Evolutionary conservation across 92 coral and sea anemone genomes (phyloP), one percentile per base, ranked within the genome.

Genomic region (Isaurus tuberculatus): DNA sequence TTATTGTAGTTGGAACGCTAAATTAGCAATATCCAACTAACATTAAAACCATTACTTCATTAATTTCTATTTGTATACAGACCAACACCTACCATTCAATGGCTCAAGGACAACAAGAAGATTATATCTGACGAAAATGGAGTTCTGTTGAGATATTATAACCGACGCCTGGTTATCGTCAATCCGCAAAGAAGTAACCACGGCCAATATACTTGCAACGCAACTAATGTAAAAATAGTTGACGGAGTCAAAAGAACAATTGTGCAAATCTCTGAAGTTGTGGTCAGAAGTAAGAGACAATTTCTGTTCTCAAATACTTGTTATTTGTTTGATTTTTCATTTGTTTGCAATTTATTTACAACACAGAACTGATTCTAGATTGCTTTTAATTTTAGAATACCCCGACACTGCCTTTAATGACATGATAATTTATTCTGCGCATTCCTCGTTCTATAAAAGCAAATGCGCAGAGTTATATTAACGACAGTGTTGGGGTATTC

Each of bases 241-340:
- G 25, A 25, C 15, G 70, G 69, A 17, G 20, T 6, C 1, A 44
- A 13, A 14, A 22, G 2, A 43, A 77, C 31, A n/a, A 77, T 60
- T 60, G 13, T 13, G 55, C 33, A 33, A 19, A 4, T 8, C 70
- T 57, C 67, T 5, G 22, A 23, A 11, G 53, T 77, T 46, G 20
- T 77, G 4, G 49, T 77, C 70, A 58, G 68, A 77, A 77, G 82
- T 77, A 77, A 77, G 82, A 36, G 0, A 57, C 69, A 9, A 26
- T 63, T 55, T 55, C 46, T 1, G 10, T 17, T n/a, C 23, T 55
- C 2, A 46, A 46, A 46, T 17, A 19, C 23, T 3, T 3, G 3
- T 49, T 49, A 14, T 17, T 63, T 10, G 19, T 1, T 26, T 27
- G 17, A 13, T 63, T 27, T 8, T 23, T 25, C 0, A 13, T 63